A percentile compares a stretch with the other conserved stretches of the same genome.
Conservation (phyloP, 2,113 vertebrate genomes). For the Lichenostomus cassidix region DNA sequence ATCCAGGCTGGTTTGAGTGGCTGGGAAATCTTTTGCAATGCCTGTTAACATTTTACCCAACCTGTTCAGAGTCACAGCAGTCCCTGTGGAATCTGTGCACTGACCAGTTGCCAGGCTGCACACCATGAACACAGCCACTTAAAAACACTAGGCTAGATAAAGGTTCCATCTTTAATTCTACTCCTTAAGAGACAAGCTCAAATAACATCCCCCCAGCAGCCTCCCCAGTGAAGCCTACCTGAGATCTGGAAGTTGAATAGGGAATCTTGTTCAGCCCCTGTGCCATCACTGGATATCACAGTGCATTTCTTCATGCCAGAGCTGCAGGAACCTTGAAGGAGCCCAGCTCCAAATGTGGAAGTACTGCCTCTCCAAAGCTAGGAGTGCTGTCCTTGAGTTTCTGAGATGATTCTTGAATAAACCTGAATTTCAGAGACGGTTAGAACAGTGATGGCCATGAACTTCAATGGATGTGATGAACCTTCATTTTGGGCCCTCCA, state of each 20-base stretch:
- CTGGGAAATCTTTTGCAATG: neutral
- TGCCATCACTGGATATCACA: accelerated
- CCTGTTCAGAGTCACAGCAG: neutral
- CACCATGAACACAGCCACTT: neutral
- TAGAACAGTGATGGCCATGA: neutral
- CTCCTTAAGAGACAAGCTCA: neutral
- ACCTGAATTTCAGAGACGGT: neutral
- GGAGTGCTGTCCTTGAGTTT: neutral
- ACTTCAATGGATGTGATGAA: neutral
- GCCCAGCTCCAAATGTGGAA: neutral
- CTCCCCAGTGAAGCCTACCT: neutral
- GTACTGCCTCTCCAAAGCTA: accelerated
- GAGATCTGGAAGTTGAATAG: neutral
- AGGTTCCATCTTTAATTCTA: neutral
- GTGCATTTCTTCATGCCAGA: accelerated
- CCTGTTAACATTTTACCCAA: neutral
- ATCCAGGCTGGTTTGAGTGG: neutral
- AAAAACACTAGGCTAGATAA: neutral
- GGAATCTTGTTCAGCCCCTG: neutral
- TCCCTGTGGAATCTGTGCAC: neutral
- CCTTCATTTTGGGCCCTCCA: neutral
- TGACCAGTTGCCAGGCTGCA: neutral
- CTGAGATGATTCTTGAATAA: neutral
- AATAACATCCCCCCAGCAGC: neutral
- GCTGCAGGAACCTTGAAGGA: neutral